Percentiles rank a stretch among this genome's conserved stretches.
phyloP scores from a whole-genome alignment of 2,113 vertebrate genomes.

The Dasyurus viverrinus region DNA sequence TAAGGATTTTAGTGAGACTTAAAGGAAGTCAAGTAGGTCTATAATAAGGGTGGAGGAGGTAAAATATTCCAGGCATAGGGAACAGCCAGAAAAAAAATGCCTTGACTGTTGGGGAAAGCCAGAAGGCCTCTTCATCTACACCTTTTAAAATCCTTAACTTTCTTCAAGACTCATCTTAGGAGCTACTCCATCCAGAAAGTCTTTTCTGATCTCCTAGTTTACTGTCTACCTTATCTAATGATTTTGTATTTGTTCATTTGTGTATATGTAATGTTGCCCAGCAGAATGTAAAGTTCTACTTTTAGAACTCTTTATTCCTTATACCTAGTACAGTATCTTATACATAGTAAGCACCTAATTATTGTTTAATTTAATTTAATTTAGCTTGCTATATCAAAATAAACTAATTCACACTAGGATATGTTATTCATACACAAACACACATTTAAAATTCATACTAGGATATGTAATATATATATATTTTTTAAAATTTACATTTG shows the following conservation, averaged over 20 bases:
- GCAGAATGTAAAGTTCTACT: neutral
- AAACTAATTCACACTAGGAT: neutral
- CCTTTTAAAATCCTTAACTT: slow-evolving; percentile 13
- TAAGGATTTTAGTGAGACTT: neutral
- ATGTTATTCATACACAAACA: too few species aligned
- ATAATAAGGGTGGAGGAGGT: neutral
- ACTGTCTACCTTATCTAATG: too few species aligned
- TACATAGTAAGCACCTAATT: neutral
- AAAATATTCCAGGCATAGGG: neutral
- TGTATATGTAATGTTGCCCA: neutral
- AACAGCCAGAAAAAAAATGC: too few species aligned
- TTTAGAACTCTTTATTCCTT: neutral
- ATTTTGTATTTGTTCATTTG: neutral
- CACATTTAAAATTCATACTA: too few species aligned
- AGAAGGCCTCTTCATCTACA: neutral
- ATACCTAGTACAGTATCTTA: neutral
- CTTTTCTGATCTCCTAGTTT: neutral
- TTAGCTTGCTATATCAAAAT: neutral
- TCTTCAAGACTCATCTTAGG: slow-evolving; percentile 17
- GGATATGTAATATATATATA: too few species aligned
- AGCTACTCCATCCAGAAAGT: neutral
- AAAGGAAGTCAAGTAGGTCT: neutral
- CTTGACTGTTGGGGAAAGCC: neutral
- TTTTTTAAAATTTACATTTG: neutral
- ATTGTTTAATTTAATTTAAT: neutral